Evolutionary conservation across 2,113 vertebrate species (phyloP), one percentile per base, ranked within the genome.

Genomic region (Sitta europaea): DNA sequence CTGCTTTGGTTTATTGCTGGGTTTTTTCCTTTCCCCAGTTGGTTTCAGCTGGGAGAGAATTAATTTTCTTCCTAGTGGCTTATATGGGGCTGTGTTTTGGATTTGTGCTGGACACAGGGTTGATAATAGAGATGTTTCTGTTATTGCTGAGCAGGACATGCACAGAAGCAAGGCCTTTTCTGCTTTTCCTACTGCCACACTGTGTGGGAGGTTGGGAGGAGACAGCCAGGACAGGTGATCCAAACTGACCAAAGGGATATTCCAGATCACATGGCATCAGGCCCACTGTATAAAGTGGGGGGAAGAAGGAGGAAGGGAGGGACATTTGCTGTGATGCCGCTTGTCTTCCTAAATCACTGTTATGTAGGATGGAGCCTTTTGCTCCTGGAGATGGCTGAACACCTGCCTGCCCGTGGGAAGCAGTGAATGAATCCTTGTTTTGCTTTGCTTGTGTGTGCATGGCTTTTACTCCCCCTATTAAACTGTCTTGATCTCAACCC

Each of bases 121-220:
- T 51, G 27, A 11, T 23, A 36, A 33, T 1, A 24, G 50, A 36
- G 18, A 31, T 58, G 12, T n/a, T 51, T 80, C 20, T 65, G 6
- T 50, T 16, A 28, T 11, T 80, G 38, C 18, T 53, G 18, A 10
- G 33, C 18, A 51, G 54, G 5, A 7, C 14, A 33, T 45, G 9
- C 21, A 6, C 14, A 25, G 85, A 71, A 25, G 35, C 57, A 50
- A 8, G 4, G 31, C 22, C 27, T 13, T 19, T 5, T 57, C 50
- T 50, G 42, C 58, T 50, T 72, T 48, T 7, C 0, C 0, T 19
- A 3, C 8, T 22, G 42, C 6, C 4, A 15, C 1, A 0, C 6
- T 31, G 0, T 14, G 2, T 42, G 42, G 42, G 18, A 50, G 33
- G 6, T 0, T 65, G 36, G 50, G 43, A 33, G 12, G 12, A 33